Percentiles rank a stretch among this genome's conserved stretches.
phyloP scores from a whole-genome alignment of 2,797 vertebrate genomes.

The Artibeus lituratus region DNA sequence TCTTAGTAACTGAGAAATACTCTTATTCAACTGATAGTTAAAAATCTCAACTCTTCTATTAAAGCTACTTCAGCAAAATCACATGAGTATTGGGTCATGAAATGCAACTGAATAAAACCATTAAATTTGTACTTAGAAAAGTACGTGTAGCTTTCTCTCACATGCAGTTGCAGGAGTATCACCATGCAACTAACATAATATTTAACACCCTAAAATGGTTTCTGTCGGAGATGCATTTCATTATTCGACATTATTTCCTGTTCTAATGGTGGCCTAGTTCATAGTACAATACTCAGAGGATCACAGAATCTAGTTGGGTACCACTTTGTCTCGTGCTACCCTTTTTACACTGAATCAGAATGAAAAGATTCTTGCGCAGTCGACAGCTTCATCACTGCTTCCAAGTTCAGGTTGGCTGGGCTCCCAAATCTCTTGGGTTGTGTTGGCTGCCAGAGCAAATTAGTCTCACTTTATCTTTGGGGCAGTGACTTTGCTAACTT shows the following conservation, averaged over 20 bases:
- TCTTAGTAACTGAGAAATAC: neutral
- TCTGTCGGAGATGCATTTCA: neutral
- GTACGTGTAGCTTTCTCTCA: neutral
- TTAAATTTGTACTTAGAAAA: neutral
- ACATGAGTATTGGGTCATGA: neutral
- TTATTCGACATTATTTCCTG: neutral
- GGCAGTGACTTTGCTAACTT: constrained; percentile 67
- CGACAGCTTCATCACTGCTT: constrained; percentile 52
- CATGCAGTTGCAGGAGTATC: neutral
- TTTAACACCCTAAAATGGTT: neutral
- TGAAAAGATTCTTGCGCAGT: neutral
- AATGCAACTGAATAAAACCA: neutral
- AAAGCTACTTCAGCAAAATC: neutral
- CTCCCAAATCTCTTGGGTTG: constrained; percentile 60
- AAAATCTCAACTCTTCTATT: neutral
- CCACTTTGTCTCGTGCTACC: neutral
- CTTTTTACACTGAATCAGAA: neutral
- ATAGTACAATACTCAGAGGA: neutral
- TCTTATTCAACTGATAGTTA: neutral
- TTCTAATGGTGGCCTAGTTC: neutral
- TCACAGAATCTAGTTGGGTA: neutral
- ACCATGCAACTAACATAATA: neutral
- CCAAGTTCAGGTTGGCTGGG: constrained; percentile 62
- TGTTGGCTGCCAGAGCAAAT: constrained; percentile 68
- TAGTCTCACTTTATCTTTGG: constrained; percentile 65